Percentiles rank a stretch among this genome's conserved stretches.
These are phyloP conservation scores for Drosophila nr. perissopoda DNA, from an alignment of 2,888 invertebrate genomes.

Conservation along the genomic window DNA sequence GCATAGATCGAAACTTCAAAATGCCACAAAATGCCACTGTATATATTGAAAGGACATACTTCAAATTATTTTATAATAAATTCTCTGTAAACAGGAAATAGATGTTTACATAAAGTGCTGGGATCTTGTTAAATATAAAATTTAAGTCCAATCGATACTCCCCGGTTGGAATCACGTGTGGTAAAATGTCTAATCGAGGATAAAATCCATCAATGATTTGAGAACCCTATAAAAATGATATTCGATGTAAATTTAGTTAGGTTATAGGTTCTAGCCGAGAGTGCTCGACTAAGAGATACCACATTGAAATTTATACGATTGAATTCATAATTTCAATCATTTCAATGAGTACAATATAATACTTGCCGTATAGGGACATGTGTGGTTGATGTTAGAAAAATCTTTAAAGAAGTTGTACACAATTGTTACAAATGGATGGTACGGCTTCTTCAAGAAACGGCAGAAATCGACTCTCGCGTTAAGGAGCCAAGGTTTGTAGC, in stretches of 20 bases:
- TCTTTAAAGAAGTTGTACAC: too few relatives aligned
- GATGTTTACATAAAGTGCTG: rapidly evolving
- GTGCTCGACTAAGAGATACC: neutral
- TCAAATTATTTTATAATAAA: neutral
- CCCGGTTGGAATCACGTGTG: rapidly evolving
- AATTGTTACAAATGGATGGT: neutral
- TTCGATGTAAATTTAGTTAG: neutral
- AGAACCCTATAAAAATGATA: neutral
- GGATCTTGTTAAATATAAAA: neutral
- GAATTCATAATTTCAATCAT: neutral
- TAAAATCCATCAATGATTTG: neutral
- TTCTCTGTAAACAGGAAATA: neutral
- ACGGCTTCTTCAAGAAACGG: neutral
- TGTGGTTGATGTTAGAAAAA: too few relatives aligned
- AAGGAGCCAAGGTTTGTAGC: neutral
- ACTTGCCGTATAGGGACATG: too few relatives aligned
- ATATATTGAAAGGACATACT: neutral
- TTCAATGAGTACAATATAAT: neutral
- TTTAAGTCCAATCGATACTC: neutral
- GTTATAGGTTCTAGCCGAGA: neutral
- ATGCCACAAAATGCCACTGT: too few relatives aligned
- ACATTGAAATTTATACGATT: neutral
- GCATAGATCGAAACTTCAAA: too few relatives aligned
- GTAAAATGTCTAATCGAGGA: rapidly evolving
- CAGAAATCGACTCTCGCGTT: rapidly evolving